These are phyloP conservation scores for Bufo bufo DNA, from an alignment of 2,113 vertebrate genomes.

Conservation along the genomic window DNA sequence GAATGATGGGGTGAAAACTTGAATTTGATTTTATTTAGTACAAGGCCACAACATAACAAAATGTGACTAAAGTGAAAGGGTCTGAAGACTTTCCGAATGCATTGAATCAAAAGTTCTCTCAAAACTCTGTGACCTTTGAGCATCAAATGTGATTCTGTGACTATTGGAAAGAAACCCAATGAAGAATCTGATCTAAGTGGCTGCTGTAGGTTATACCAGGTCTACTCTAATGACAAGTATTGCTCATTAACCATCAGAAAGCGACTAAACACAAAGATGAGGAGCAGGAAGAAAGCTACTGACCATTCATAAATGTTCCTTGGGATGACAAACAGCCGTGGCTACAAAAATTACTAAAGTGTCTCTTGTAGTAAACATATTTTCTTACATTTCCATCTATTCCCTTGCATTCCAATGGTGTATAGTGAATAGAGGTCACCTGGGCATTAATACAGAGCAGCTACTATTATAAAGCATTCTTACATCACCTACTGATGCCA, in stretches of 20 bases:
- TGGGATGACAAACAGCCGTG: not conserved
- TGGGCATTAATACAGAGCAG: constrained; percentile 37
- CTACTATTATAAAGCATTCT: constrained; percentile 14
- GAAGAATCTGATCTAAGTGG: not conserved
- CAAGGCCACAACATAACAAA: too few species aligned
- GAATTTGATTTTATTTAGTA: too few species aligned
- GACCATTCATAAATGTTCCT: not conserved
- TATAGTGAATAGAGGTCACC: constrained; percentile 26
- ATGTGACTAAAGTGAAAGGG: too few species aligned
- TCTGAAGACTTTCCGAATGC: too few species aligned
- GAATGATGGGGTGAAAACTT: too few species aligned
- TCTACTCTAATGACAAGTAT: not conserved
- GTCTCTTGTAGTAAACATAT: not conserved
- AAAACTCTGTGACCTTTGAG: too few species aligned
- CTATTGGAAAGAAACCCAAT: not conserved
- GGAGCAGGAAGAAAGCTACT: not conserved
- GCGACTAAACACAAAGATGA: not conserved
- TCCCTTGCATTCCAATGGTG: not conserved
- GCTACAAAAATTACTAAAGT: not conserved
- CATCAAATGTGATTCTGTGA: not conserved
- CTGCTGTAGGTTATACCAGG: not conserved
- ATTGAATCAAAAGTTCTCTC: too few species aligned
- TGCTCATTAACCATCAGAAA: not conserved
- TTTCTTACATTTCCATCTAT: not conserved
- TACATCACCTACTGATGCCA: constrained; percentile 2